Base-by-base conservation (phyloP, 2,888 invertebrate genomes). In the Artemia sp. region DNA sequence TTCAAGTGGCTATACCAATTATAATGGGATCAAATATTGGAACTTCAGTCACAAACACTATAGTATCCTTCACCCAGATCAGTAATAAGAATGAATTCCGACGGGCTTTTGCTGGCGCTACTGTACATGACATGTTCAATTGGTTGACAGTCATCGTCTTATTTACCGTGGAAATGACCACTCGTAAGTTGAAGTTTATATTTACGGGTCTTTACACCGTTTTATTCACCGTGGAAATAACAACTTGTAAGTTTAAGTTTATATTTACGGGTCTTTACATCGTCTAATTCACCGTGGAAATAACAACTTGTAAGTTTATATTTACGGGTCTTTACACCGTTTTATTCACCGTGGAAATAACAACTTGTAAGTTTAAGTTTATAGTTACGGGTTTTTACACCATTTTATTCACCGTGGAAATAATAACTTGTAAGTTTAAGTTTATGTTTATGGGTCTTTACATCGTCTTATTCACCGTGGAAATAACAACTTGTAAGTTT, bases 121-220 rank as follows among this genome's bases (percentile, higher is more conserved):
- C 81, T n/a, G 78, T 83, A 2, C 82, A 83, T 73, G 83, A 83
- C 74, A 69, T 69, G 69, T 83, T 82, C 77, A 83, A 83, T 74
- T 81, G 82, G 79, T 75, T 82, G 68, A 76, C 80, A 8, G 81
- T 82, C 51, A 72, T 81, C 50, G 76, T 81, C 4, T 76, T 83
- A 6, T 75, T 83, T 68, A 80, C 81, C 0, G 70, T 82, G 10
- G 83, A 83, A 75, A 76, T 79, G 12, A 72, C 76, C 51, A 78
- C 78, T 52, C 75, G 74, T 74, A 70, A 70, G 72, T 67, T 24
- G 1, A 52, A 9, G 10, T 19, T 14, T 68, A 5, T 12, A 52
- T n/a, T n/a, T n/a, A n/a, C n/a, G n/a, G n/a, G n/a, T n/a, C n/a
- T n/a, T n/a, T n/a, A n/a, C 24, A 24, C 4, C 24, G 24, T 24